phyloP scores from a whole-genome alignment of 2,113 vertebrate genomes.

The Gorsachius goisagi region DNA sequence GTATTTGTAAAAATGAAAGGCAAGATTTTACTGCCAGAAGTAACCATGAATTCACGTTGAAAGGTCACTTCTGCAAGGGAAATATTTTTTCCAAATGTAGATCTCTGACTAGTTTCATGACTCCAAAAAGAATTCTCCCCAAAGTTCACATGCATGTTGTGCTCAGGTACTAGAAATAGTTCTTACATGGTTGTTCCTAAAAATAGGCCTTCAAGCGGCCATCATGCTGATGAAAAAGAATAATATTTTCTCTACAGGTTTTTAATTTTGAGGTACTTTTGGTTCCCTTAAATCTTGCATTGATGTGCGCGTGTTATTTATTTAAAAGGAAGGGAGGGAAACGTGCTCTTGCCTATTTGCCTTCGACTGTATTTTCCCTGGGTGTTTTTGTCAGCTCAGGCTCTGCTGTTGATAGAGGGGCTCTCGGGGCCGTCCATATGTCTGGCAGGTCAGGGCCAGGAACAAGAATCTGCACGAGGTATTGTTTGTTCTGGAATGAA shows the following conservation, averaged over 20 bases:
- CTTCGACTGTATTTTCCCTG: background rate
- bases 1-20: slow-evolving; percentile 3
- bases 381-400: background rate
- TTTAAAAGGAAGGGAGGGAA: background rate
- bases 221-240: background rate
- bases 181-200: background rate
- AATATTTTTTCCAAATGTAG: slow-evolving; percentile 18
- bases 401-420: background rate
- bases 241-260: background rate
- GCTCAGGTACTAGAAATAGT: background rate
- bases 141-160: background rate
- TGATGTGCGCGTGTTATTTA: background rate
- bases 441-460: background rate
- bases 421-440: background rate
- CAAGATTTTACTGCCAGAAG: slow-evolving; percentile 7
- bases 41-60: background rate
- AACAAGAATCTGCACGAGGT: background rate
- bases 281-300: background rate
- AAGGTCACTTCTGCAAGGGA: background rate
- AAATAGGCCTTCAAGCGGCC: background rate
- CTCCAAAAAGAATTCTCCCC: background rate
- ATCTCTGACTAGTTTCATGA: background rate
- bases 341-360: rapidly evolving
- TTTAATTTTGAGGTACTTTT: background rate
- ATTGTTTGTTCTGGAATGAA: background rate